These are phyloP conservation scores for Nemotelus pantherinus DNA, from an alignment of 2,888 invertebrate genomes.

Conservation along the genomic window DNA sequence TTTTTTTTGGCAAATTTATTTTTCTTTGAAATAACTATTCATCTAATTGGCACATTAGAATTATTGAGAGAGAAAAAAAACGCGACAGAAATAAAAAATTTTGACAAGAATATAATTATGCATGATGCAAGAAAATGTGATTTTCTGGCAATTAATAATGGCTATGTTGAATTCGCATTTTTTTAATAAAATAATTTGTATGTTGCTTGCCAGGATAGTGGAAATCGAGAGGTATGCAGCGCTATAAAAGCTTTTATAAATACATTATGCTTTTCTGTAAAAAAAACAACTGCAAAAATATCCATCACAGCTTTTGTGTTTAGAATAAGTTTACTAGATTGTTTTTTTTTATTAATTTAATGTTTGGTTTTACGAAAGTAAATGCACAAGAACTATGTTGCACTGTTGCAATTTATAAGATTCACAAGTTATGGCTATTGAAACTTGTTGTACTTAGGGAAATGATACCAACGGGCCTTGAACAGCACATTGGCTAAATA, in stretches of 20 bases:
- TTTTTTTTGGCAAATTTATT: not conserved
- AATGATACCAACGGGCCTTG: too few relatives aligned
- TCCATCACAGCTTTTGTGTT: slow-evolving; percentile 24
- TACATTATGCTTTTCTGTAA: slow-evolving; percentile 55
- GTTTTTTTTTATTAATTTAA: too few relatives aligned
- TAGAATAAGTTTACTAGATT: too few relatives aligned
- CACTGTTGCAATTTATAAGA: not conserved
- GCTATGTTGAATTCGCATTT: slow-evolving; percentile 26
- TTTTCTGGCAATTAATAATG: not conserved
- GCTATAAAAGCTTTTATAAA: slow-evolving; percentile 58
- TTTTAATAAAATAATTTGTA: slow-evolving; percentile 56
- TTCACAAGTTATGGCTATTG: not conserved
- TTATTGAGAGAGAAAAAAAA: not conserved
- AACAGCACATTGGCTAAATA: too few relatives aligned
- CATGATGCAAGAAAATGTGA: slow-evolving; percentile 1
- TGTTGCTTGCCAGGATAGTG: slow-evolving; percentile 73
- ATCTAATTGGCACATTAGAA: slow-evolving; percentile 23
- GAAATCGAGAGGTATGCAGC: slow-evolving; percentile 75
- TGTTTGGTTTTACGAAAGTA: not conserved
- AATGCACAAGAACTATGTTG: slow-evolving; percentile 16
- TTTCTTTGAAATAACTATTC: not conserved
- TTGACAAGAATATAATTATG: not conserved
- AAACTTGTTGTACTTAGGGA: too few relatives aligned
- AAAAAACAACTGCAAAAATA: slow-evolving; percentile 46
- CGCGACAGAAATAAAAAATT: not conserved